phyloP scores from a whole-genome alignment of 1,140 invertebrate species.

The Oreohelix idahoensis region DNA sequence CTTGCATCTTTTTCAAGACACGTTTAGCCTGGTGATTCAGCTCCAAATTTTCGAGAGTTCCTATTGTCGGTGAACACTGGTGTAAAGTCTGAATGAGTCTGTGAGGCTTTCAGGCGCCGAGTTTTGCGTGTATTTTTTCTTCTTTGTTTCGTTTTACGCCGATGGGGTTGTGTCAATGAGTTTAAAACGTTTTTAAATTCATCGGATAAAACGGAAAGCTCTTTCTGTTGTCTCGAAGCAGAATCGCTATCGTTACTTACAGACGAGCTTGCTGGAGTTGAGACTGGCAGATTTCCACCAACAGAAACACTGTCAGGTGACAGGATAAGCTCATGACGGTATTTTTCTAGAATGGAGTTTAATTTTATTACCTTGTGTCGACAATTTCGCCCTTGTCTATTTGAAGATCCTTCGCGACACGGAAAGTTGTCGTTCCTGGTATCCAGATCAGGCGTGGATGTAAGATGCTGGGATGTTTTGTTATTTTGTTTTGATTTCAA shows the following conservation, averaged over 20 bases:
- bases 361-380: background rate
- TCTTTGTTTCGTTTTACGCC: background rate
- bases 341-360: slow-evolving; percentile 4
- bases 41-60: background rate
- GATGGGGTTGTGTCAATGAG: background rate
- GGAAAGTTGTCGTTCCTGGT: background rate
- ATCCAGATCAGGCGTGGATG: background rate
- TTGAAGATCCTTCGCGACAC: background rate
- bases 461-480: background rate
- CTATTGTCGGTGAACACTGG: background rate
- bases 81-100: background rate
- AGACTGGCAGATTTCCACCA: background rate
- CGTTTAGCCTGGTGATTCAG: background rate
- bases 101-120: background rate
- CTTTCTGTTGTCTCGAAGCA: background rate
- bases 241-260: background rate
- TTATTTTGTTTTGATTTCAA: background rate
- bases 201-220: background rate
- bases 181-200: background rate
- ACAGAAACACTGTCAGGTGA: background rate
- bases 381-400: background rate
- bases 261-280: background rate
- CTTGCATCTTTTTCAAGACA: background rate
- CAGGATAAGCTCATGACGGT: background rate
- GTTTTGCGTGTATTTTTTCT: background rate